Base-by-base conservation (phyloP, 1,140 invertebrate genomes). In the Rhagoletis zephyria region DNA sequence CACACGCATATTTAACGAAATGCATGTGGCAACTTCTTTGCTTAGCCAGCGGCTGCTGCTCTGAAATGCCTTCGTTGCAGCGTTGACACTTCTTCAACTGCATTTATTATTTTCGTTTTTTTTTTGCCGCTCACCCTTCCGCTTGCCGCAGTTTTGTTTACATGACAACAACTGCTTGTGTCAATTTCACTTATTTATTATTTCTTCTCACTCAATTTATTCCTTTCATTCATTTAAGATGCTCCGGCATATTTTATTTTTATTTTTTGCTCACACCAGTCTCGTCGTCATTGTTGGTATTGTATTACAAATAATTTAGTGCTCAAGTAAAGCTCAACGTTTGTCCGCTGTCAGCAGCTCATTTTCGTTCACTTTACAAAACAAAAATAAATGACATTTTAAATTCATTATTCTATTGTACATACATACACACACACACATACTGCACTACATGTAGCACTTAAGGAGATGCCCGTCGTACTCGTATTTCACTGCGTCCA, bases 161-260 rank as follows among this genome's bases (percentile, higher is more conserved):
- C 40, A 3, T 30, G 30, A 30, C 45, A 14, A 30, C 67, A 48
- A 45, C 67, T 74, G 67, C 45, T 16, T 74, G 42, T 74, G 67
- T 74, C 42, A 74, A 74, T 45, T 74, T 74, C 67, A 74, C 42
- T 74, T 74, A 74, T 74, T 74, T 74, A 48, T 74, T 16, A 14
- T 42, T 48, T 12, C 67, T 74, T 74, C 67, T 74, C 45, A 74
- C 67, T 74, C 67, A 74, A 74, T 74, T 48, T 74, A 74, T 74
- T 45, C 67, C 67, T n/a, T 65, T 12, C 64, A 3, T 10, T 56
- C 51, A 56, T 56, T 56, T 56, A 56, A 56, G 51, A 56, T 56
- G 51, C 51, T 56, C 4, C 67, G 45, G 42, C 67, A 42, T 74
- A 40, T 30, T 30, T 30, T 30, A 0, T 30, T 30, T 30, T 30